Evolutionary conservation across 2,113 vertebrate species (phyloP).

Genomic region (Phrynosoma blainvillii): DNA sequence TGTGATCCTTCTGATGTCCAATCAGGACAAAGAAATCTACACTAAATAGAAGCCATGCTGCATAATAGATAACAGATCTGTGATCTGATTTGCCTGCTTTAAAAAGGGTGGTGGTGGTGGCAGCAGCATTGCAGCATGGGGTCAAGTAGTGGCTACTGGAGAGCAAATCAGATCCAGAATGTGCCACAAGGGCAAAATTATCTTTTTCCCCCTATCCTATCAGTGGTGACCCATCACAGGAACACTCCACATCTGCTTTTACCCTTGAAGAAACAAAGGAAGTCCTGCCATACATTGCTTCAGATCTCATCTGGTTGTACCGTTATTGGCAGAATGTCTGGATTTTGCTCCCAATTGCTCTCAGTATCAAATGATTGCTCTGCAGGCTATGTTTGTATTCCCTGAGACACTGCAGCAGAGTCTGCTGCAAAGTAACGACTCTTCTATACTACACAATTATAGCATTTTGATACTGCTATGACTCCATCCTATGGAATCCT

Average conservation of each 20-base stretch:
- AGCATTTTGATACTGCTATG: too few species aligned
- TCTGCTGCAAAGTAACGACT: too few species aligned
- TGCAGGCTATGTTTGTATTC: too few species aligned
- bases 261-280: not conserved
- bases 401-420: too few species aligned
- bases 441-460: too few species aligned
- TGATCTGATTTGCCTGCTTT: not conserved
- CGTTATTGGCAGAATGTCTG: not conserved
- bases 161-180: not conserved
- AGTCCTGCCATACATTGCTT: not conserved
- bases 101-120: not conserved
- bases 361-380: too few species aligned
- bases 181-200: not conserved
- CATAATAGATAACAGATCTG: too few species aligned
- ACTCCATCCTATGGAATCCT: too few species aligned
- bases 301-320: not conserved
- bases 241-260: not conserved
- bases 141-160: not conserved
- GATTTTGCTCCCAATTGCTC: too few species aligned
- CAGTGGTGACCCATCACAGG: not conserved
- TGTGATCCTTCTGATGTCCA: not conserved
- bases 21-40: not conserved
- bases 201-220: too few species aligned
- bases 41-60: too few species aligned
- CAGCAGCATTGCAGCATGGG: not conserved